Conservation (phyloP, 2,888 invertebrate genomes). For the Dinocampus coccinellae region DNA sequence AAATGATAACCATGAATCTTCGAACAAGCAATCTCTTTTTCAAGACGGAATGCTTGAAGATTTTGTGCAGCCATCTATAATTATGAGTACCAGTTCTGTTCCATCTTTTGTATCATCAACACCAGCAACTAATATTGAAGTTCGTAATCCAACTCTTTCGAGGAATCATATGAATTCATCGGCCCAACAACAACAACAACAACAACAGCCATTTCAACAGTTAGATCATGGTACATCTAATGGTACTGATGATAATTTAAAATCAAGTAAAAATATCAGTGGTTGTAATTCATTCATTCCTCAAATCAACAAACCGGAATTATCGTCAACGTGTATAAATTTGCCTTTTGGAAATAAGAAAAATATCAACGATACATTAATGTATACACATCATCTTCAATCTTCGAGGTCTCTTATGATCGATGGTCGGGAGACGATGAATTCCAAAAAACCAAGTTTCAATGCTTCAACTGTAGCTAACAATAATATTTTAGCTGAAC, state of each 20-base stretch:
- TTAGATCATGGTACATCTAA: slow-evolving; percentile 59
- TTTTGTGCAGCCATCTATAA: slow-evolving; percentile 13
- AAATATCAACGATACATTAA: slow-evolving; percentile 60
- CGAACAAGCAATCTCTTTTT: slow-evolving; percentile 50
- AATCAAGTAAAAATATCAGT: slow-evolving; percentile 74
- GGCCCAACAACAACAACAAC: slow-evolving; percentile 29
- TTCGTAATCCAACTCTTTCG: slow-evolving; percentile 49
- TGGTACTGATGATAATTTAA: slow-evolving; percentile 71
- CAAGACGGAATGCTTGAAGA: slow-evolving; percentile 55
- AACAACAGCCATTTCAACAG: slow-evolving; percentile 29
- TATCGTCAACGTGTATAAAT: slow-evolving; percentile 52
- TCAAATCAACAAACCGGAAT: slow-evolving; percentile 66
- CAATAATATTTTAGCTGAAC: slow-evolving; percentile 67
- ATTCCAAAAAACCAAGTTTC: slow-evolving; percentile 71
- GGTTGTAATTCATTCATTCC: slow-evolving; percentile 73
- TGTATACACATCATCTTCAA: slow-evolving; percentile 62
- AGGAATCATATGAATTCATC: slow-evolving; percentile 55
- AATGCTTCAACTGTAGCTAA: slow-evolving; percentile 71
- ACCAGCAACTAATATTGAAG: slow-evolving; percentile 57
- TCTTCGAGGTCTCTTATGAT: slow-evolving; percentile 66
- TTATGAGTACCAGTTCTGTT: slow-evolving; percentile 49
- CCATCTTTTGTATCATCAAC: slow-evolving; percentile 64
- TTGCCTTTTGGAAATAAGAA: slow-evolving; percentile 54
- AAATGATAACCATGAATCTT: slow-evolving; percentile 43
- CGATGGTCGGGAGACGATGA: slow-evolving; percentile 69